Evolutionary conservation across 2,888 invertebrate genomes (phyloP).

Genomic region (Drosophila nigricruria): DNA sequence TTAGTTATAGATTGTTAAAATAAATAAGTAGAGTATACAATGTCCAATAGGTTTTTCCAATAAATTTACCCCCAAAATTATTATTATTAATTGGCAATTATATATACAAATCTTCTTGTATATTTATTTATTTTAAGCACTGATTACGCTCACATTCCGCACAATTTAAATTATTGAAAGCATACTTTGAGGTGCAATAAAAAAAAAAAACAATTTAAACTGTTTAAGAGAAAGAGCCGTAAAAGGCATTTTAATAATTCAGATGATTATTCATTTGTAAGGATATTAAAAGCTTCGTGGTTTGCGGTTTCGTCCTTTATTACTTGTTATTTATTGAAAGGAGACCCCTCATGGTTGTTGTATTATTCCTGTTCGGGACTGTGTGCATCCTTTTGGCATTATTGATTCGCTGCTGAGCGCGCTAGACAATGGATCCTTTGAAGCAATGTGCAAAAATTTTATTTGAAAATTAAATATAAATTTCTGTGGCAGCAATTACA

Average conservation of each 20-base stretch:
- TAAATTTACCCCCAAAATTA: too few species aligned
- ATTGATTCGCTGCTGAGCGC: conserved; percentile 40
- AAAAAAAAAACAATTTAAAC: neutral
- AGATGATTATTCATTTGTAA: conserved; percentile 1
- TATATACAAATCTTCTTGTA: neutral
- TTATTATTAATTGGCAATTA: too few species aligned
- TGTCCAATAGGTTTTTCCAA: too few species aligned
- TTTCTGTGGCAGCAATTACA: conserved; percentile 57
- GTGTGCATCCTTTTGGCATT: conserved; percentile 37
- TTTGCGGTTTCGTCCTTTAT: neutral
- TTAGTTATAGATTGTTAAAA: too few species aligned
- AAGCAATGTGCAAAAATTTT: conserved; percentile 55
- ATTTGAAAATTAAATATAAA: conserved; percentile 62
- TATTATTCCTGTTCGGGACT: conserved; percentile 25
- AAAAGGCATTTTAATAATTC: neutral
- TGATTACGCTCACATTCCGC: neutral
- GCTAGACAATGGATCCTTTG: conserved; percentile 39
- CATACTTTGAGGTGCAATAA: neutral
- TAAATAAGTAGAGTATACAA: too few species aligned
- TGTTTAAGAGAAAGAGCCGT: neutral
- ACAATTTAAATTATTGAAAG: neutral
- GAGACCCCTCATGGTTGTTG: conserved; percentile 12
- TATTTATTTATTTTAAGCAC: neutral
- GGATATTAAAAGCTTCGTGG: conserved; percentile 3
- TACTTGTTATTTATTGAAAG: conserved; percentile 33